Conservation (phyloP, 2,797 vertebrate species). For the Urophycis tenuis region DNA sequence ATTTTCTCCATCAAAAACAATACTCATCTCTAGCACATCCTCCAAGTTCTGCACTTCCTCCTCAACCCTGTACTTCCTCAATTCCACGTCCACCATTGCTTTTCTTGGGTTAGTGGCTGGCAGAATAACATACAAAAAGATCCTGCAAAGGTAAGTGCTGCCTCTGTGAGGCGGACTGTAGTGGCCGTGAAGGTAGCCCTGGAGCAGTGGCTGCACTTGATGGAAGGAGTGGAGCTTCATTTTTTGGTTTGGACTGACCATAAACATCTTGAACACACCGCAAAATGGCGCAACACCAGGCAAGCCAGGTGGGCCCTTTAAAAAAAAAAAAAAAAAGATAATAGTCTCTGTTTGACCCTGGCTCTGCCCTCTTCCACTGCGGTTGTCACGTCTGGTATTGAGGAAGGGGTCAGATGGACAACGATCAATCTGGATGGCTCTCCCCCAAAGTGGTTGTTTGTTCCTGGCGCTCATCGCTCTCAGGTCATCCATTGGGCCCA, state of each 20-base stretch:
- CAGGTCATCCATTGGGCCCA: background rate
- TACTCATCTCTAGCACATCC: too few species aligned
- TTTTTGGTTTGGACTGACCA: background rate
- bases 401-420: background rate
- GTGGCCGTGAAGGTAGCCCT: background rate
- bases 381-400: background rate
- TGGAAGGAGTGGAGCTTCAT: background rate
- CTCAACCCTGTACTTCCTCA: too few species aligned
- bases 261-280: background rate
- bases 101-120: too few species aligned
- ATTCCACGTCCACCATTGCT: too few species aligned
- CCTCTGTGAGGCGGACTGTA: background rate
- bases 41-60: too few species aligned
- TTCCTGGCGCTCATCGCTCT: background rate
- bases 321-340: too few species aligned
- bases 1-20: too few species aligned
- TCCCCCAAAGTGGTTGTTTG: background rate
- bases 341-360: background rate
- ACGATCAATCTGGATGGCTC: too few species aligned
- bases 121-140: too few species aligned
- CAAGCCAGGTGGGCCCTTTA: background rate
- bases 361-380: background rate
- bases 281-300: background rate
- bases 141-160: background rate
- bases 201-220: background rate